phyloP scores from a whole-genome alignment of 2,797 vertebrate genomes.

The Poecile montanus region DNA sequence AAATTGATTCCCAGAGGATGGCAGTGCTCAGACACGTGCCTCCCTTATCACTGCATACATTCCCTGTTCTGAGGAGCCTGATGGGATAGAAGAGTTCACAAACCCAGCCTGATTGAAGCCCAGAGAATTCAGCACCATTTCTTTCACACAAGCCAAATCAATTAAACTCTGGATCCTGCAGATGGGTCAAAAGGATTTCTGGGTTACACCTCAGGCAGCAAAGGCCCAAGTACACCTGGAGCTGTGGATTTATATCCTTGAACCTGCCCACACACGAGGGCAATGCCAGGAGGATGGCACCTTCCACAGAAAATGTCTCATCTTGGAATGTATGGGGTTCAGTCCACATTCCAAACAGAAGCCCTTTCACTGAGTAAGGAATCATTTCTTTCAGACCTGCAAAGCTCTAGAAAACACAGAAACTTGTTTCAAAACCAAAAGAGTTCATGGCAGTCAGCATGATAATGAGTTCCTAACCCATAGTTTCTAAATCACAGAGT shows the following conservation, averaged over 20 bases:
- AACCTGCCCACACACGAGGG: fast-evolving
- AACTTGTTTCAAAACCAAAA: neutral
- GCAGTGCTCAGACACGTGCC: neutral
- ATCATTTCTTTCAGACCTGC: neutral
- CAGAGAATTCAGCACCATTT: neutral
- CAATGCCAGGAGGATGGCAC: neutral
- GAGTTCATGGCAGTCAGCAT: neutral
- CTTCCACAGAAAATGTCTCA: neutral
- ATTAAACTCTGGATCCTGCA: neutral
- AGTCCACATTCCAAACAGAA: neutral
- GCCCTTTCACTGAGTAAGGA: neutral
- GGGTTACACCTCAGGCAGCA: neutral
- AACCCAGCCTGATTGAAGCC: neutral
- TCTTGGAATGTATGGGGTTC: neutral
- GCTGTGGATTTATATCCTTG: neutral
- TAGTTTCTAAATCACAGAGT: neutral
- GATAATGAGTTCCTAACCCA: neutral
- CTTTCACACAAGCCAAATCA: neutral
- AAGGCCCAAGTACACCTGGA: neutral
- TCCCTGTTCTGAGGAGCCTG: neutral
- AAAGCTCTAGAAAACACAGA: neutral
- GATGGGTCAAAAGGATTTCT: neutral
- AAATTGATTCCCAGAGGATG: neutral
- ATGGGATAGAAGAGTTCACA: neutral
- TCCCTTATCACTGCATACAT: neutral